phyloP scores from a whole-genome alignment of 2,888 invertebrate genomes.

The Thymelicus sylvestris region DNA sequence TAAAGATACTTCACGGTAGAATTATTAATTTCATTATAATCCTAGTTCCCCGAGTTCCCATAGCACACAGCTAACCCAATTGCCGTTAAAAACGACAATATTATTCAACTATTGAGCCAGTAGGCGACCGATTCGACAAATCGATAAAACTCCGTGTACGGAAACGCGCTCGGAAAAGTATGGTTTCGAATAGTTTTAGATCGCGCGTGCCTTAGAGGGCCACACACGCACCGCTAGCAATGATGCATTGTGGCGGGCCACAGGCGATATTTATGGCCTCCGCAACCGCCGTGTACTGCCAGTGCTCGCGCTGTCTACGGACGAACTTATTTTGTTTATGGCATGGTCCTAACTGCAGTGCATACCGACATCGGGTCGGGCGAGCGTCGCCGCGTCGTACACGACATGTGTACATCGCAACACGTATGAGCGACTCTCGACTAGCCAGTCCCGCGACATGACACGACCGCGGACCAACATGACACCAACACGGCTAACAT shows the following conservation, averaged over 20 bases:
- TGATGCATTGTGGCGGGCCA: constrained; percentile 58
- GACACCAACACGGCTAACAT: constrained; percentile 5
- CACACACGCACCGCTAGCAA: constrained; percentile 45
- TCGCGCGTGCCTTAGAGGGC: constrained; percentile 46
- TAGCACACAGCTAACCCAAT: background rate
- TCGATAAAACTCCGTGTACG: constrained; percentile 37
- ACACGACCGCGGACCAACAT: background rate
- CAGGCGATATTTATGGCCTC: constrained; percentile 62
- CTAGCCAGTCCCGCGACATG: background rate
- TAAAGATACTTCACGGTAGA: background rate
- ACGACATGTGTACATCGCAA: constrained; percentile 14
- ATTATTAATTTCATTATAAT: background rate
- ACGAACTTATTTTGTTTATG: constrained; percentile 68
- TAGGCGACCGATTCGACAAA: constrained; percentile 32
- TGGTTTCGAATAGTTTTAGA: constrained; percentile 39
- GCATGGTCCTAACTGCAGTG: constrained; percentile 54
- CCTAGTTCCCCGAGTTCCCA: background rate
- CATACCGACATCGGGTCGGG: background rate
- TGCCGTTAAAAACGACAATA: background rate
- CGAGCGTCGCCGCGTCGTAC: constrained; percentile 1
- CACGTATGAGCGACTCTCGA: constrained; percentile 13
- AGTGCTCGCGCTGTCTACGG: constrained; percentile 54
- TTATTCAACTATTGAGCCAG: background rate
- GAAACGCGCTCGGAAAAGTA: constrained; percentile 34
- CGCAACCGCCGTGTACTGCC: constrained; percentile 53